Base-by-base conservation (phyloP, 1,140 invertebrate species). In the Scaptomyza montana region DNA sequence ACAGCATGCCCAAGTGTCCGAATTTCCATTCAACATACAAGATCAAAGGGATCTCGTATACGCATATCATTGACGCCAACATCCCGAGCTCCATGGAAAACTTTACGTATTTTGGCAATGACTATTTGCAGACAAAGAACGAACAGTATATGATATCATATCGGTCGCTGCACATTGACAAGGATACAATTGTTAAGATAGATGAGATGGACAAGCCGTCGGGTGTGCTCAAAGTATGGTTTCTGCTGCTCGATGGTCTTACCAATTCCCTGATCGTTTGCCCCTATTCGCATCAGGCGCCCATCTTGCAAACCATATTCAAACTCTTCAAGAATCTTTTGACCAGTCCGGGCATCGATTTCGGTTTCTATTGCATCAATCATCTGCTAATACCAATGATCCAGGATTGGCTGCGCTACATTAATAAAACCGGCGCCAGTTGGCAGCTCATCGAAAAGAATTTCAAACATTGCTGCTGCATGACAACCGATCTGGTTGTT, bases 1-100 rank as follows among this genome's bases (percentile, higher is more conserved):
- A 97, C 92, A 95, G 95, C 81, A 98, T 99, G 97, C 97, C 97
- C 13, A 97, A 97, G 72, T 98, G 97, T 92, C 98, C 97, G 1
- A 96, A 97, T 51, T 98, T 99, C 87, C 97, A 98, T 91, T 96
- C 97, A 9, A 96, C 97, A 0, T 96, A 98, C 79, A 95, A 96
- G 89, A 97, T 98, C 67, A 96, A 97, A 86, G 94, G 96, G 1
- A 95, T 96, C 50, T 95, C 95, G 16, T 94, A 95, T 3, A 94
- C 96, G 9, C 95, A 96, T 69, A 94, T 96, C 65, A 97, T 98
- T 0, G 97, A 98, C 92, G 95, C 96, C 2, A 94, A 95, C n/a
- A 96, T 98, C 77, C 96, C 96, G n/a, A 96, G 96, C 69, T 94
- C 96, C 66, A 92, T 96, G 62, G 93, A 94, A 33, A 94, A 93